A percentile compares a stretch with the other conserved stretches of the same genome.
Evolutionary conservation across 1,140 invertebrate species (phyloP).

Genomic region (Acromyrmex heyeri): DNA sequence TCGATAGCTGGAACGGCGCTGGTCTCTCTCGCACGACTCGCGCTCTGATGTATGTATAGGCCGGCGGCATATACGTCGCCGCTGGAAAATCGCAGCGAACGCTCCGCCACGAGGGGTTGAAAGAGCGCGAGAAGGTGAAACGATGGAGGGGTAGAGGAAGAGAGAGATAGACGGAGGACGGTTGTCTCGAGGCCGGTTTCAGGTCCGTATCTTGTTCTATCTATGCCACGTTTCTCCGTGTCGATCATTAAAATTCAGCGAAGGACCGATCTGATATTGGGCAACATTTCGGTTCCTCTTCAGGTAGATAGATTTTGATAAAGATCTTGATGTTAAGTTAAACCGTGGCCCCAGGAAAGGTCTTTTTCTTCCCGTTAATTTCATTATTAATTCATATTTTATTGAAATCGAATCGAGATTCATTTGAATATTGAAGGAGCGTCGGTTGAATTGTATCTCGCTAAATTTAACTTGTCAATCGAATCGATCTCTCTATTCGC

Average conservation of each 20-base stretch:
- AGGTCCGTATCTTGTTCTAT: conserved; percentile 59
- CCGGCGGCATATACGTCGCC: conserved; percentile 65
- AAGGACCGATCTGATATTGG: background rate
- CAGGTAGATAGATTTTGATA: background rate
- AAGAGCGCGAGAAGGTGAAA: conserved; percentile 49
- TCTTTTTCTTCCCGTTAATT: background rate
- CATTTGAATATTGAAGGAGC: conserved; percentile 34
- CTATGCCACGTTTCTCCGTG: conserved; percentile 10
- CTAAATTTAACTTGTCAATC: conserved; percentile 1
- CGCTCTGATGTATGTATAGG: conserved; percentile 72
- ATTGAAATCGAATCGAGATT: conserved; percentile 19
- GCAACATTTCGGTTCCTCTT: background rate
- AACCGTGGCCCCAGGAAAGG: background rate
- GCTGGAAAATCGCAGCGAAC: conserved; percentile 76
- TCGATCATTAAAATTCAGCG: conserved; percentile 8
- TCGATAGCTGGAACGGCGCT: conserved; percentile 80
- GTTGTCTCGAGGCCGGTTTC: conserved; percentile 69
- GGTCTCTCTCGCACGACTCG: conserved; percentile 69
- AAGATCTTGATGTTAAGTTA: background rate
- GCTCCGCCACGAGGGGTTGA: conserved; percentile 66
- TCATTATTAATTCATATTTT: conserved; percentile 13
- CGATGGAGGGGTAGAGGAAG: background rate
- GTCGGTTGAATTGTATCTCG: conserved; percentile 10
- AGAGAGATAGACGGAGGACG: conserved; percentile 25
- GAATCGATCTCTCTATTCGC: conserved; percentile 18